Percentiles rank a stretch among this genome's conserved stretches.
Evolutionary conservation across 2,888 invertebrate species (phyloP).

Genomic region (Eupelmus urozonus): DNA sequence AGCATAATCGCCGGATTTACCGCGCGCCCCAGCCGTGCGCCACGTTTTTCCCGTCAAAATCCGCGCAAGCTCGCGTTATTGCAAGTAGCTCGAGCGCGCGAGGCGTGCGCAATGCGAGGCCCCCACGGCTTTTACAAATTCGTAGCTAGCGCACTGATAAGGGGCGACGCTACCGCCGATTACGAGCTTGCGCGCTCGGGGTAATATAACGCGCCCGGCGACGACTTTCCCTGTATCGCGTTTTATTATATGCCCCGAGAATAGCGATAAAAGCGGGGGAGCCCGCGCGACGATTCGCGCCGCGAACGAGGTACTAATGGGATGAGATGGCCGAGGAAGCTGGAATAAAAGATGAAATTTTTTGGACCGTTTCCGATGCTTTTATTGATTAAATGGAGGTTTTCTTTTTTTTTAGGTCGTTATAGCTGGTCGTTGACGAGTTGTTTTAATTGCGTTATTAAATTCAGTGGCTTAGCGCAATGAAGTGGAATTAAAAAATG

Average conservation of each 20-base stretch:
- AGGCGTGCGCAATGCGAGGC: background rate
- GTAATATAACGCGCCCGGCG: too few relatives aligned
- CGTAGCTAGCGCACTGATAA: conserved; percentile 20
- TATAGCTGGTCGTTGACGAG: too few relatives aligned
- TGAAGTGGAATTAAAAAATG: too few relatives aligned
- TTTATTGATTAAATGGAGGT: too few relatives aligned
- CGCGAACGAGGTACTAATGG: too few relatives aligned
- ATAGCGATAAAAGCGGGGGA: background rate
- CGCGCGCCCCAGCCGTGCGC: background rate
- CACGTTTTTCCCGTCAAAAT: conserved; percentile 36
- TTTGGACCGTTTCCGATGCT: too few relatives aligned
- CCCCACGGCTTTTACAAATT: conserved; percentile 27
- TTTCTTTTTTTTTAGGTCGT: too few relatives aligned
- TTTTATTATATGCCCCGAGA: background rate
- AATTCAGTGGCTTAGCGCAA: too few relatives aligned
- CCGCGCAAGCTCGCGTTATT: conserved; percentile 14
- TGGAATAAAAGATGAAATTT: too few relatives aligned
- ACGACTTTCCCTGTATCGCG: background rate
- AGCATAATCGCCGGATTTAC: conserved; percentile 47
- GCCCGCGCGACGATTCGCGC: too few relatives aligned
- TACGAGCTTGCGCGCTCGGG: conserved; percentile 9
- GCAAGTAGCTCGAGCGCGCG: conserved; percentile 1
- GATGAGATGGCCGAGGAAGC: too few relatives aligned
- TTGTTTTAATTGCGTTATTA: too few relatives aligned
- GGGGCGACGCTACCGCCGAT: background rate